A percentile compares a stretch with the other conserved stretches of the same genome.
These are phyloP conservation scores for Drosophila punjabiensis DNA, from an alignment of 1,140 invertebrate species.

Conservation along the genomic window DNA sequence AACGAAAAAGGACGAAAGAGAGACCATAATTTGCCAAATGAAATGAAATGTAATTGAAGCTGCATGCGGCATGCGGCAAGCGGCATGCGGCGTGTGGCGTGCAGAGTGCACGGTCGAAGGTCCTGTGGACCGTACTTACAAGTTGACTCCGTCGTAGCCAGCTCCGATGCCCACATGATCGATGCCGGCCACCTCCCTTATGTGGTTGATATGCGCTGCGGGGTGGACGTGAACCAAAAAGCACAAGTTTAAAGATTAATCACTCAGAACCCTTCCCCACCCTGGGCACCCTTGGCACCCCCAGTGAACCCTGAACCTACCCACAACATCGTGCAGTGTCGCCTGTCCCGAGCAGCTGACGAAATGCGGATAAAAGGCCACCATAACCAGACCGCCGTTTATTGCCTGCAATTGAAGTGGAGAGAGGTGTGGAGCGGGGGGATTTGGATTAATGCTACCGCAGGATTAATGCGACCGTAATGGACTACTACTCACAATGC, in stretches of 20 bases:
- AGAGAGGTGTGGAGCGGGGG: background rate
- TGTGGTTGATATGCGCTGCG: slow-evolving; percentile 95
- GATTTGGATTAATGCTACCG: slow-evolving; percentile 33
- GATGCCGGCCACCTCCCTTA: slow-evolving; percentile 92
- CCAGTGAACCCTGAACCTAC: slow-evolving; percentile 85
- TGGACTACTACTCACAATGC: slow-evolving; percentile 88
- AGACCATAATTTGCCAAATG: slow-evolving; percentile 39
- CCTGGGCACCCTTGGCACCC: background rate
- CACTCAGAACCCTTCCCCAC: slow-evolving; percentile 4
- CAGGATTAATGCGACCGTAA: slow-evolving; percentile 27
- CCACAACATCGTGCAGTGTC: slow-evolving; percentile 91
- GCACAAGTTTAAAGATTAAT: slow-evolving; percentile 53
- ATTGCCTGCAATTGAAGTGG: slow-evolving; percentile 84
- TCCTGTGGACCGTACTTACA: slow-evolving; percentile 87
- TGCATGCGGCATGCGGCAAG: slow-evolving; percentile 3
- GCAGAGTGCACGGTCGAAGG: slow-evolving; percentile 6
- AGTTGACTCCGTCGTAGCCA: slow-evolving; percentile 93
- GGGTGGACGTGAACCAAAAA: slow-evolving; percentile 25
- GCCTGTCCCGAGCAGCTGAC: slow-evolving; percentile 92
- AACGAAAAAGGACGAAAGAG: background rate
- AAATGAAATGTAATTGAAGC: slow-evolving; percentile 42
- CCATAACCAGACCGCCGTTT: slow-evolving; percentile 95
- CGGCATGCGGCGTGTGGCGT: background rate
- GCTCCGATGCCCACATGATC: slow-evolving; percentile 94
- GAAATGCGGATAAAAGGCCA: slow-evolving; percentile 94